Base-by-base conservation (phyloP, 2,888 invertebrate species). In the Drymonia ruficornis region DNA sequence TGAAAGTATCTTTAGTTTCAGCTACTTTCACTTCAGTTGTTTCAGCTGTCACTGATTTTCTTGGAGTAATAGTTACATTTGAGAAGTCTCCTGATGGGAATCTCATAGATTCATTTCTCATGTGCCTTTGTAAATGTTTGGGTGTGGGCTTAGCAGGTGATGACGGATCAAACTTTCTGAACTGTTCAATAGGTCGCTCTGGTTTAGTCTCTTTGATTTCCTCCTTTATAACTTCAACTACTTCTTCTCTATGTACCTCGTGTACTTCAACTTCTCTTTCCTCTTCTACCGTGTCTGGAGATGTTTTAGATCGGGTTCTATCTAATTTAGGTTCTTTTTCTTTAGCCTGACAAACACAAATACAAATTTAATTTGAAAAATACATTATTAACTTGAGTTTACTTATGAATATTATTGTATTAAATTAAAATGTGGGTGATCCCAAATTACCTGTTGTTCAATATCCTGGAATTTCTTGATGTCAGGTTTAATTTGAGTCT, bases 401-500 rank as follows among this genome's bases (percentile, higher is more conserved):
- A 34, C 11, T 3, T n/a, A 36, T n/a, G 4, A 0, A n/a, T n/a
- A 11, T 6, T 36, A n/a, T 6, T n/a, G 36, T n/a, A n/a, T 11
- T n/a, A n/a, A 31, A 55, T 57, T 46, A 53, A 58, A 43, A 58
- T 62, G 7, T 23, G 23, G 7, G 23, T 59, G 53, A 29, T 49
- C 48, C 31, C 13, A 42, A 29, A 50, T 15, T 78, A 90, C 91
- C 77, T 91, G 91, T 75, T 91, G 91, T 62, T 92, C 92, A 59
- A 93, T 92, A 56, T 89, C 91, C 38, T 93, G 93, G 69, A 93
- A 93, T 68, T 93, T 93, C 57, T 92, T 93, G 3, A 93, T 93
- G 28, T 93, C 93, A 0, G 93, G 93, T 78, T 92, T 93, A 9
- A 93, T 96, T 87, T 96, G 96, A 49, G 95, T 94, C 76, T 94